These are phyloP conservation scores for Octopus sinensis DNA, from an alignment of 1,140 invertebrate genomes.

Conservation along the genomic window DNA sequence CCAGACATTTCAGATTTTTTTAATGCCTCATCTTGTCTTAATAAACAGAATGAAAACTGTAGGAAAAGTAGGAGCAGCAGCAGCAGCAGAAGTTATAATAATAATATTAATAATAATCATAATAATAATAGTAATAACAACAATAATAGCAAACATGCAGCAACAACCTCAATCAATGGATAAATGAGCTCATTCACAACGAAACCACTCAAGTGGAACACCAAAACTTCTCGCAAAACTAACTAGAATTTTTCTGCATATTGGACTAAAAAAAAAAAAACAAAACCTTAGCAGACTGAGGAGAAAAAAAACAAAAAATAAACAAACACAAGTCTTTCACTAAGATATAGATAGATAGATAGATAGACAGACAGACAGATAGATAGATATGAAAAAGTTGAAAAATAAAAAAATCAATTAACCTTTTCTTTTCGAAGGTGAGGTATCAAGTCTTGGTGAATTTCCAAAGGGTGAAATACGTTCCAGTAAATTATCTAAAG, in stretches of 20 bases:
- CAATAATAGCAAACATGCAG: neutral
- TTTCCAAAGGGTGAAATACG: constrained; percentile 10
- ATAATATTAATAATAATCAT: no score
- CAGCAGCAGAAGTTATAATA: no score
- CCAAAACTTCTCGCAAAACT: neutral
- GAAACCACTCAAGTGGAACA: neutral
- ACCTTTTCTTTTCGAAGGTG: constrained; percentile 12
- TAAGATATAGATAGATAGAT: neutral
- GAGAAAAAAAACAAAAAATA: neutral
- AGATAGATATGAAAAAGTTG: constrained; percentile 7
- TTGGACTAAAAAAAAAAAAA: neutral
- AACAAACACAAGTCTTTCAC: neutral
- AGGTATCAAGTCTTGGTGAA: constrained; percentile 11
- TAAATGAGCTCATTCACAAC: neutral
- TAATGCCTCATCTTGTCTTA: no score
- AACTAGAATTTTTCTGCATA: neutral
- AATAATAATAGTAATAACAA: neutral
- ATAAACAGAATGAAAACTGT: no score
- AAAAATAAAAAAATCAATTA: constrained; percentile 12
- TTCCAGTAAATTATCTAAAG: constrained; percentile 12
- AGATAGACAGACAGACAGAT: no score
- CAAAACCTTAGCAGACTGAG: neutral
- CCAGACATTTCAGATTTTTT: no score
- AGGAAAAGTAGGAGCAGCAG: no score
- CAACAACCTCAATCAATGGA: neutral